phyloP scores from a whole-genome alignment of 1,140 invertebrate genomes.

The Dinothrombium tinctorium region DNA sequence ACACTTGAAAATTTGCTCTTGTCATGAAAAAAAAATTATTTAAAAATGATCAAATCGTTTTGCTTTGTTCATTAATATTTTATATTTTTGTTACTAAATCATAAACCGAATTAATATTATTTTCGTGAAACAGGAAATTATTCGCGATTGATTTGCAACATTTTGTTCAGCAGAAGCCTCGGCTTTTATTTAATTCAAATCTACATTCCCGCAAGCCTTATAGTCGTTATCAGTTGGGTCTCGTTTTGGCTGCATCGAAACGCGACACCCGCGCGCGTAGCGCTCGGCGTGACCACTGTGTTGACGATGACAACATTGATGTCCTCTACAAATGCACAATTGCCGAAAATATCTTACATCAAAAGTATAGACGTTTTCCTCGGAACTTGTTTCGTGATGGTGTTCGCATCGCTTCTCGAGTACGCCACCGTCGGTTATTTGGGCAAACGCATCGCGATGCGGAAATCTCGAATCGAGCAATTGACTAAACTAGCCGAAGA shows the following conservation, averaged over 20 bases:
- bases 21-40: too few species aligned
- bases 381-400: slow-evolving; percentile 78
- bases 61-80: too few species aligned
- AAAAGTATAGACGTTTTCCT: slow-evolving; percentile 95
- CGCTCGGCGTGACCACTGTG: slow-evolving; percentile 28
- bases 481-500: slow-evolving; percentile 71
- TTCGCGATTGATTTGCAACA: slow-evolving; percentile 84
- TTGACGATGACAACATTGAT: slow-evolving; percentile 89
- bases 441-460: slow-evolving; percentile 81
- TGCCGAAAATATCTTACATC: slow-evolving; percentile 95
- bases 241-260: slow-evolving; percentile 26
- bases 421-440: slow-evolving; percentile 83
- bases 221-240: slow-evolving; percentile 28
- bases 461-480: slow-evolving; percentile 60
- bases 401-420: slow-evolving; percentile 25
- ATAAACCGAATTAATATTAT: too few species aligned
- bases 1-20: too few species aligned
- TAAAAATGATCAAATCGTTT: too few species aligned
- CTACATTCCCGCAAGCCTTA: slow-evolving; percentile 27
- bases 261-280: slow-evolving; percentile 23
- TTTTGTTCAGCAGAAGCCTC: slow-evolving; percentile 91
- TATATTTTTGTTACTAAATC: too few species aligned
- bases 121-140: slow-evolving; percentile 83
- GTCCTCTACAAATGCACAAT: slow-evolving; percentile 88
- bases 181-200: slow-evolving; percentile 80